Evolutionary conservation across 2,113 vertebrate genomes (phyloP).

Genomic region (Triplophysa rosa): DNA sequence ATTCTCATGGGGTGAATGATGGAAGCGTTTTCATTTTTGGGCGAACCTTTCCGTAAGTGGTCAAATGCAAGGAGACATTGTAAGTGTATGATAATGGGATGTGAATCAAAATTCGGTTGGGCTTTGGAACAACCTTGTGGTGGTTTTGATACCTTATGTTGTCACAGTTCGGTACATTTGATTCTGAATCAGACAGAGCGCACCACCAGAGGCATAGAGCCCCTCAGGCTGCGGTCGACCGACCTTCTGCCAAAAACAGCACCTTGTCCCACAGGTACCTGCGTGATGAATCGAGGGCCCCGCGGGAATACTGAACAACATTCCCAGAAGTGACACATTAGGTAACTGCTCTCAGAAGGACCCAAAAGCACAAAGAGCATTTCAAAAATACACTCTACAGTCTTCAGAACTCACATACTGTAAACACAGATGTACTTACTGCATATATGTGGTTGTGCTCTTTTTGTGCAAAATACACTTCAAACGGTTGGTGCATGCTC

Average conservation of each 20-base stretch:
- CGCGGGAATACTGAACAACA: not conserved
- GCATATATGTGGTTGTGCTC: not conserved
- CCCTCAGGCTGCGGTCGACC: conserved; percentile 9
- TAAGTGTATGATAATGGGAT: not conserved
- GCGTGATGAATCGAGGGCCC: conserved; percentile 13
- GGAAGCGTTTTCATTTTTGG: too few species aligned
- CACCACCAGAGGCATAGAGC: not conserved
- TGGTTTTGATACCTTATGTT: not conserved
- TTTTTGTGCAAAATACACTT: too few species aligned
- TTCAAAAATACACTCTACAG: not conserved
- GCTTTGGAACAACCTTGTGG: not conserved
- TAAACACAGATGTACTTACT: too few species aligned
- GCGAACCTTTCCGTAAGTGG: too few species aligned
- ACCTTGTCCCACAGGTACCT: conserved; percentile 6
- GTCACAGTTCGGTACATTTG: conserved; percentile 11
- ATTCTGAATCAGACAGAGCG: not conserved
- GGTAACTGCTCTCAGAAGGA: not conserved
- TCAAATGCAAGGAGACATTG: not conserved
- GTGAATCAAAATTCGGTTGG: not conserved
- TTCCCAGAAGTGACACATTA: conserved; percentile 15
- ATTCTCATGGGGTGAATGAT: too few species aligned
- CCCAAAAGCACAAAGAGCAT: not conserved
- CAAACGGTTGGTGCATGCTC: too few species aligned
- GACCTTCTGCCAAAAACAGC: conserved; percentile 30
- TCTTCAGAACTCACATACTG: too few species aligned